Evolutionary conservation across 2,888 invertebrate genomes (phyloP).

Genomic region (Brachylomia viminalis): DNA sequence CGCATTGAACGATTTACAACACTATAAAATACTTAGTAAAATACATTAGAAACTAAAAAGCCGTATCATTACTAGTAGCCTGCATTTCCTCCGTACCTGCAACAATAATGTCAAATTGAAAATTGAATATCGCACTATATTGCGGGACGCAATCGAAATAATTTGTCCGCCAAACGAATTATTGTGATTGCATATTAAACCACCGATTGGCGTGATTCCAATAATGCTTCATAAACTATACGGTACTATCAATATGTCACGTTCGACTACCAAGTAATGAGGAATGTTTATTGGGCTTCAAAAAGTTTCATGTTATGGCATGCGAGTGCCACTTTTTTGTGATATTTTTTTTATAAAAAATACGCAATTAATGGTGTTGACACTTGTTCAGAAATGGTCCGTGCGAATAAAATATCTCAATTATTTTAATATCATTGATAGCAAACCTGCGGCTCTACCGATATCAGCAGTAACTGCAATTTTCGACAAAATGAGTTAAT

Average conservation of each 20-base stretch:
- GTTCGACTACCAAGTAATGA: constrained; percentile 58
- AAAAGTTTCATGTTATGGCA: constrained; percentile 30
- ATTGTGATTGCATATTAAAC: constrained; percentile 74
- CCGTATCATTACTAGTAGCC: constrained; percentile 48
- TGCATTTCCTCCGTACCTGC: constrained; percentile 49
- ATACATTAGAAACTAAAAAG: constrained; percentile 45
- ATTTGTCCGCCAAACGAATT: constrained; percentile 69
- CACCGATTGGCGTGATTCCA: constrained; percentile 70
- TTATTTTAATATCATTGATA: neutral
- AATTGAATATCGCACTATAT: constrained; percentile 55
- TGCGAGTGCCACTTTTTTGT: neutral
- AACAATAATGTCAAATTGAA: constrained; percentile 65
- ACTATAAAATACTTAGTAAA: neutral
- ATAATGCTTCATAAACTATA: constrained; percentile 72
- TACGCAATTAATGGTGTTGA: too few relatives aligned
- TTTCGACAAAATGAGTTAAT: too few relatives aligned
- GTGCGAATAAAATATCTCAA: neutral
- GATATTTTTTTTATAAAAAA: too few relatives aligned
- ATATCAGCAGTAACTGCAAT: too few relatives aligned
- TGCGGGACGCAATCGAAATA: constrained; percentile 59
- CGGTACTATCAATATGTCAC: constrained; percentile 68
- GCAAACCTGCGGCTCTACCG: too few relatives aligned
- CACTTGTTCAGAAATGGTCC: neutral
- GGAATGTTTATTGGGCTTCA: constrained; percentile 44
- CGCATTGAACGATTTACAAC: neutral